Percentiles rank a stretch among this genome's conserved stretches.
Conservation (phyloP, 2,113 vertebrate genomes). For the Puntigrus tetrazona region DNA sequence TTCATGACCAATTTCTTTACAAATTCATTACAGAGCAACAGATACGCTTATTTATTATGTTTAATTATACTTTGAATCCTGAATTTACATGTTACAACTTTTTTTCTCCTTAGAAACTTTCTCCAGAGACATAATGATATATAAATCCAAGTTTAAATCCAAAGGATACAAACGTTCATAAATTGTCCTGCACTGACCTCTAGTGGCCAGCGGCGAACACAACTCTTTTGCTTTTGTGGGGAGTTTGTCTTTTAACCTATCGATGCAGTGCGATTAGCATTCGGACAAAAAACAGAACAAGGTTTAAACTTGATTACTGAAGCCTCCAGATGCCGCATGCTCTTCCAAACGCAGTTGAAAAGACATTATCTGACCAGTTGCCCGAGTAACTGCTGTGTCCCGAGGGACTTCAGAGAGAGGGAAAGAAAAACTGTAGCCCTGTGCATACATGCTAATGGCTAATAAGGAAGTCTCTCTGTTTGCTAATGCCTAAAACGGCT, state of each 20-base stretch:
- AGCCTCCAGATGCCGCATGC: neutral
- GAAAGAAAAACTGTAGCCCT: neutral
- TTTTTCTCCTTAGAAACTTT: too few relatives aligned
- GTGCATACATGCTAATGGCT: neutral
- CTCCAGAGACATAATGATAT: neutral
- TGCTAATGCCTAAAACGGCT: neutral
- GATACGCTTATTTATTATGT: too few relatives aligned
- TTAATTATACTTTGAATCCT: too few relatives aligned
- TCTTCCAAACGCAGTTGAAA: neutral
- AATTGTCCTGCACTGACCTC: constrained; percentile 42
- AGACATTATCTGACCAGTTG: neutral
- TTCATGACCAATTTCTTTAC: too few relatives aligned
- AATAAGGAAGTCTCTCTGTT: neutral
- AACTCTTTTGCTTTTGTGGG: neutral
- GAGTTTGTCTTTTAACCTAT: neutral
- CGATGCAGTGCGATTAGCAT: neutral
- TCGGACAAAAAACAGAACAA: neutral
- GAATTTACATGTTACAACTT: too few relatives aligned
- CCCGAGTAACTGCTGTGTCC: neutral
- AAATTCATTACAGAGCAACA: too few relatives aligned
- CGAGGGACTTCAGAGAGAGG: neutral
- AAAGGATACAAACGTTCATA: neutral
- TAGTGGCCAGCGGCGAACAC: constrained; percentile 29
- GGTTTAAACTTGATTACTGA: constrained; percentile 2
- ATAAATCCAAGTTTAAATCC: neutral